phyloP scores from a whole-genome alignment of 2,888 invertebrate genomes.

The Petrolisthes manimaculis region DNA sequence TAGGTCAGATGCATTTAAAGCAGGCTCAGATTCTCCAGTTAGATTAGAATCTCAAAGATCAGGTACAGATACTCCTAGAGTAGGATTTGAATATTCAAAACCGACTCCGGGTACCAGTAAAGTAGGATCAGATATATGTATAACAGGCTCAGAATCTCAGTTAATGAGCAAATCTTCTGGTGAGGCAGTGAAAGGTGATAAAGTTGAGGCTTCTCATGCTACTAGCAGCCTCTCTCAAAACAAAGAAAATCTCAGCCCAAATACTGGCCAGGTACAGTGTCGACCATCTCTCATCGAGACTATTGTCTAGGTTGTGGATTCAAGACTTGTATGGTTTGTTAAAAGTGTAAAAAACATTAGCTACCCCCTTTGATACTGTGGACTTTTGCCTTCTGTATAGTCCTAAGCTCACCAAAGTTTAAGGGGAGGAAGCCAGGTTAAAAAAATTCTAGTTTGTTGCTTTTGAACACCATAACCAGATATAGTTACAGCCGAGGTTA shows the following conservation, averaged over 20 bases:
- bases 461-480: too few species aligned
- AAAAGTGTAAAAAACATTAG: too few species aligned
- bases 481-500: too few species aligned
- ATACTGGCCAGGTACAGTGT: conserved; percentile 49
- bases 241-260: conserved; percentile 57
- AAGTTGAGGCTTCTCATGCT: background rate
- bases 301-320: conserved; percentile 26
- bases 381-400: too few species aligned
- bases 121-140: background rate
- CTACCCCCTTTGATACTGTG: too few species aligned
- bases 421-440: too few species aligned
- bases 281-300: conserved; percentile 54
- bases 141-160: background rate
- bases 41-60: background rate
- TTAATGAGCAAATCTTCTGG: background rate
- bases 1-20: background rate
- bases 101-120: background rate
- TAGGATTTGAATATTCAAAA: conserved; percentile 8
- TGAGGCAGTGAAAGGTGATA: conserved; percentile 20
- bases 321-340: too few species aligned
- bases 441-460: too few species aligned
- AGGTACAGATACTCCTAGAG: conserved; percentile 10
- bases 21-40: background rate
- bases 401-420: too few species aligned
- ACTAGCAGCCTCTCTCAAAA: conserved; percentile 44